Conservation (phyloP, 1,140 invertebrate genomes). For the Euwallacea similis region DNA sequence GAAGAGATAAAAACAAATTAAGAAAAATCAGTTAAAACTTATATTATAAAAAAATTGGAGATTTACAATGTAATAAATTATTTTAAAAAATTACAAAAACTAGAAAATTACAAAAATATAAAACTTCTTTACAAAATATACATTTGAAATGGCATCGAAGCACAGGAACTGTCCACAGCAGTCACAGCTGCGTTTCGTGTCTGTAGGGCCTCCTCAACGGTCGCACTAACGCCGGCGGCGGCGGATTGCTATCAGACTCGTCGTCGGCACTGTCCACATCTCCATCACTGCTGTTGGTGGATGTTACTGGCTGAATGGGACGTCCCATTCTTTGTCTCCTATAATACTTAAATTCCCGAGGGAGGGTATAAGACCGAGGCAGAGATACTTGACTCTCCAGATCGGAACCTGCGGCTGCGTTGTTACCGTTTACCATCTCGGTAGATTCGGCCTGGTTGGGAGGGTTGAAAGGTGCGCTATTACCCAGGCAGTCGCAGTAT, state of each 20-base stretch:
- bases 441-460: constrained; percentile 22
- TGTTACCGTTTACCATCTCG: constrained; percentile 40
- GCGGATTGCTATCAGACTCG: constrained; percentile 56
- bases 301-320: constrained; percentile 66
- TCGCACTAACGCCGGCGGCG: constrained; percentile 46
- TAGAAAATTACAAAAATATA: no score
- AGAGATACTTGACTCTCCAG: constrained; percentile 78
- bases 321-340: constrained; percentile 56
- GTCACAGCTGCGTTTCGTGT: constrained; percentile 53
- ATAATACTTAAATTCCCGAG: constrained; percentile 82
- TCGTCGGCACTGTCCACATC: constrained; percentile 70
- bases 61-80: no score
- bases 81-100: no score
- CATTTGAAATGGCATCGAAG: no score
- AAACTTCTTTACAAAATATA: no score
- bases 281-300: constrained; percentile 83
- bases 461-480: constrained; percentile 1
- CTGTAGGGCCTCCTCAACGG: constrained; percentile 49
- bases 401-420: constrained; percentile 60
- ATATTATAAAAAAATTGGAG: background rate
- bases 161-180: no score
- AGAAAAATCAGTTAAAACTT: background rate
- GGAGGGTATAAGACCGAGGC: constrained; percentile 80
- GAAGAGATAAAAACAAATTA: no score
- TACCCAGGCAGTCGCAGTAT: constrained; percentile 48